Evolutionary conservation across 2,888 invertebrate species (phyloP), one percentile per base, ranked within the genome.

Genomic region (Vanessa cardui): DNA sequence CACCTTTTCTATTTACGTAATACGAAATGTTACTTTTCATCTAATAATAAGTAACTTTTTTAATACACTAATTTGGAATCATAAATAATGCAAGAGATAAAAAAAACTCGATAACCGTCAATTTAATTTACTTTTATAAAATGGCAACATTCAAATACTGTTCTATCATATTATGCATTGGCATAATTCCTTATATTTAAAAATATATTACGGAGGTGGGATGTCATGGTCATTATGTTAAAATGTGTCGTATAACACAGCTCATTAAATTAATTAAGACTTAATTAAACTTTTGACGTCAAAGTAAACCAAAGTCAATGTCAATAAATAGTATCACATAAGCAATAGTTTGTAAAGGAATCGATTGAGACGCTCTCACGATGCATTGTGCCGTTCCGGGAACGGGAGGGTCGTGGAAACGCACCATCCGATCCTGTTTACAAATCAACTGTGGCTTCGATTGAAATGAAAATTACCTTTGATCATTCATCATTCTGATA

Each of bases 341-440:
- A 39, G 63, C 68, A 61, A 71, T 72, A 65, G 74, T 62, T 58
- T 50, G 58, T 62, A 44, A 50, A 66, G 44, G 63, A 67, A 64
- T 58, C 49, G 54, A 70, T 73, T 70, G 75, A 79, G 79, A 79
- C 81, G 73, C 76, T 73, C 78, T 77, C 77, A 75, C 77, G 81
- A 83, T 76, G 79, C 77, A 82, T 81, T 82, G 83, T 77, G 75
- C 73, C 76, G 72, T 80, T 83, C 83, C 69, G 64, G 74, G 83
- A 82, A 83, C 67, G 68, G 54, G 67, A 66, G 69, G 72, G 69
- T 81, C 78, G 77, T 78, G 82, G 83, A 82, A 82, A 74, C 78
- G 72, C 70, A 68, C 65, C 62, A 68, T 68, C 62, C 65, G 73
- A 74, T 69, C 71, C 72, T 77, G 74, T 77, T 77, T 76, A 77